Evolutionary conservation across 2,888 invertebrate species (phyloP).

Genomic region (Ariolimax columbianus): DNA sequence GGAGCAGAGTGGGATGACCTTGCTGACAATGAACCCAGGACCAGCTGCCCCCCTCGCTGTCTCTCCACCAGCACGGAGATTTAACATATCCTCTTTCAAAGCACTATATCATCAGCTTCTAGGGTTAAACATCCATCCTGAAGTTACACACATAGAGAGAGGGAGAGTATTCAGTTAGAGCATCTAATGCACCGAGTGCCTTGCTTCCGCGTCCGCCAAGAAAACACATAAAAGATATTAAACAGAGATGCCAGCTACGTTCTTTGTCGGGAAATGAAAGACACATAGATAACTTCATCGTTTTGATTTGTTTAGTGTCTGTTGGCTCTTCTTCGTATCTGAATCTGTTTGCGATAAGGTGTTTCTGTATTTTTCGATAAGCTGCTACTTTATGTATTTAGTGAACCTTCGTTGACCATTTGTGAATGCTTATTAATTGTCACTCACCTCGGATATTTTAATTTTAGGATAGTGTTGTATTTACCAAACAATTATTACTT

Average conservation of each 20-base stretch:
- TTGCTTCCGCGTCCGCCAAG: background rate
- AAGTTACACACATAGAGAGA: background rate
- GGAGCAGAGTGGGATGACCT: background rate
- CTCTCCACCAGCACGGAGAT: background rate
- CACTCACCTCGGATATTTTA: too few relatives aligned
- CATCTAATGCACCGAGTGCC: background rate
- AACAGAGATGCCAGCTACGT: background rate
- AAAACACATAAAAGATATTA: constrained; percentile 20
- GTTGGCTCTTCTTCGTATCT: background rate
- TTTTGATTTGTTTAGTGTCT: background rate
- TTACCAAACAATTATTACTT: too few relatives aligned
- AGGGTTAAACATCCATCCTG: background rate
- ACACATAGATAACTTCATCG: background rate
- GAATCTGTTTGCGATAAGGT: background rate
- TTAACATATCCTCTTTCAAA: background rate
- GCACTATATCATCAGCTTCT: background rate
- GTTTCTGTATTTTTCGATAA: background rate
- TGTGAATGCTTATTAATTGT: background rate
- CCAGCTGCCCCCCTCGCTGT: background rate
- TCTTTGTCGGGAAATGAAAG: background rate
- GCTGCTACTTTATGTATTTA: background rate
- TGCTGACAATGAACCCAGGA: background rate
- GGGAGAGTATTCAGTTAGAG: background rate
- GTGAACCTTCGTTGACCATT: background rate
- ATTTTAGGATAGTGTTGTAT: too few relatives aligned